Evolutionary conservation across 2,797 vertebrate genomes (phyloP).

Genomic region (Cirrhinus mrigala): DNA sequence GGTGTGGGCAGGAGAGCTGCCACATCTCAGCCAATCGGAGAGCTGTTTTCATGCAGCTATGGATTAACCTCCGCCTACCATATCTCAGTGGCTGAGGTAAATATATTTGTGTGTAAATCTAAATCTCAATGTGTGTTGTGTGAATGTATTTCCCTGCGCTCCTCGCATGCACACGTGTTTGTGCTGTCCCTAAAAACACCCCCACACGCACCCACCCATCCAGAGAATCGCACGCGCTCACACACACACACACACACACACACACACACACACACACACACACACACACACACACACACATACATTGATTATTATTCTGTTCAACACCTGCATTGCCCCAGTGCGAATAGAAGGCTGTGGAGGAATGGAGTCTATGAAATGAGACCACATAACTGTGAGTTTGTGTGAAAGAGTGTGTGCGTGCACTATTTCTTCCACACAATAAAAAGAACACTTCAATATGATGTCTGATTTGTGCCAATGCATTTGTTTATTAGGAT

Average conservation of each 20-base stretch:
- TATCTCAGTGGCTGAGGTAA: slow-evolving; percentile 29
- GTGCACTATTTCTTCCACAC: neutral
- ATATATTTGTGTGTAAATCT: slow-evolving; percentile 37
- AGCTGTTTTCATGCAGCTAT: slow-evolving; percentile 44
- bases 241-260: slow-evolving; percentile 3
- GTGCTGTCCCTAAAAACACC: neutral
- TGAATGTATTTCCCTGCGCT: slow-evolving; percentile 2
- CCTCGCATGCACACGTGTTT: slow-evolving; percentile 5
- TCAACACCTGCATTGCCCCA: slow-evolving; percentile 49
- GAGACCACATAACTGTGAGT: slow-evolving; percentile 6
- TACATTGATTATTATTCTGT: slow-evolving; percentile 55
- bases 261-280: slow-evolving; percentile 3
- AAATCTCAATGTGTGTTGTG: slow-evolving; percentile 22
- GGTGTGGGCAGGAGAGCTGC: slow-evolving; percentile 43
- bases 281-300: slow-evolving; percentile 10
- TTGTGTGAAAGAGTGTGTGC: neutral
- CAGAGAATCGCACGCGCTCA: neutral
- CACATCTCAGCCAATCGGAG: slow-evolving; percentile 30
- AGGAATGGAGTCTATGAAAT: slow-evolving; percentile 51
- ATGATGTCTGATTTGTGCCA: neutral
- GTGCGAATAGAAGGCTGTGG: slow-evolving; percentile 33
- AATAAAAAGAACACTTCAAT: slow-evolving; percentile 6
- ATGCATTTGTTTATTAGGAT: neutral
- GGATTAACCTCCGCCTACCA: slow-evolving; percentile 46
- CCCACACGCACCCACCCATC: neutral